A percentile compares a stretch with the other conserved stretches of the same genome.
phyloP scores from a whole-genome alignment of 1,140 invertebrate species.

The Melitaea cinxia region DNA sequence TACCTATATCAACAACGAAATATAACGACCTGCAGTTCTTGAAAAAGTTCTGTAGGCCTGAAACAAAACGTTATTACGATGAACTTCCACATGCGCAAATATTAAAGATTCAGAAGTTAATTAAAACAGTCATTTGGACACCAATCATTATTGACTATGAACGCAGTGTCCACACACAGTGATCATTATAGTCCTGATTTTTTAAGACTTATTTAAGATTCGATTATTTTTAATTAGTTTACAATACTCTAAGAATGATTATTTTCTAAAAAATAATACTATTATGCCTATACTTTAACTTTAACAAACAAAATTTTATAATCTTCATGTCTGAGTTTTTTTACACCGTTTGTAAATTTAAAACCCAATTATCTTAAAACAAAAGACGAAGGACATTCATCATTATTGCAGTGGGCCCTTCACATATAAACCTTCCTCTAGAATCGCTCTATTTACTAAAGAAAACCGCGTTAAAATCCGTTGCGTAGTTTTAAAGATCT shows the following conservation, averaged over 20 bases:
- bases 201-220: conserved; percentile 1
- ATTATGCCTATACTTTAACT: too few relatives aligned
- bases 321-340: conserved; percentile 38
- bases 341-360: conserved; percentile 45
- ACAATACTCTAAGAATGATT: conserved; percentile 12
- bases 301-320: background rate
- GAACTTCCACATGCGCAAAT: conserved; percentile 16
- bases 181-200: conserved; percentile 1
- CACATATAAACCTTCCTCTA: too few relatives aligned
- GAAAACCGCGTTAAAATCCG: too few relatives aligned
- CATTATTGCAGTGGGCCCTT: too few relatives aligned
- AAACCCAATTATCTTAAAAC: background rate
- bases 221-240: conserved; percentile 31
- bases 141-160: background rate
- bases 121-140: background rate
- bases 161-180: background rate
- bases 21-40: conserved; percentile 23
- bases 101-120: background rate
- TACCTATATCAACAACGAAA: conserved; percentile 12
- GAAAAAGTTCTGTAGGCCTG: conserved; percentile 29
- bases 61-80: conserved; percentile 24
- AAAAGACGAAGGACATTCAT: too few relatives aligned
- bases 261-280: too few relatives aligned
- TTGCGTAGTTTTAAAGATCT: too few relatives aligned
- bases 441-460: too few relatives aligned